These are phyloP conservation scores for Pygoscelis adeliae DNA, from an alignment of 2,113 vertebrate genomes.

Conservation along the genomic window DNA sequence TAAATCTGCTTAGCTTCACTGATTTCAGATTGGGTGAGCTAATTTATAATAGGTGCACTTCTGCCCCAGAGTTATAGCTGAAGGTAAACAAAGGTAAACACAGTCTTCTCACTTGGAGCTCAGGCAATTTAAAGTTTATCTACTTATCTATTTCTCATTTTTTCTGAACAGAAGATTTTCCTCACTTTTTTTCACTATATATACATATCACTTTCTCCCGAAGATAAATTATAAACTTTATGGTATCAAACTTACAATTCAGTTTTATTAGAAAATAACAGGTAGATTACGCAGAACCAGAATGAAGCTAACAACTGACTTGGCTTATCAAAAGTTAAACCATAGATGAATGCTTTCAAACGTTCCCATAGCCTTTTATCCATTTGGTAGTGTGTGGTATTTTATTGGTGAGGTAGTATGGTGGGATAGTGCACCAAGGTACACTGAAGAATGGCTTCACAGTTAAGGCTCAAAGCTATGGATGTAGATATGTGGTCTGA, in stretches of 20 bases:
- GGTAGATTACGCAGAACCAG: background rate
- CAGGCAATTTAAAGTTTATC: background rate
- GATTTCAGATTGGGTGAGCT: background rate
- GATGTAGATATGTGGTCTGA: background rate
- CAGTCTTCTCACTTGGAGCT: background rate
- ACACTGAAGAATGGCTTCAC: background rate
- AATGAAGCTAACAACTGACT: background rate
- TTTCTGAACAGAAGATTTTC: background rate
- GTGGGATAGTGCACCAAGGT: background rate
- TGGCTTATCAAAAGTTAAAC: background rate
- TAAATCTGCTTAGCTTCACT: slow-evolving; percentile 6
- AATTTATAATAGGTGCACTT: background rate
- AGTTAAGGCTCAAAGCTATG: background rate
- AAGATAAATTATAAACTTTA: background rate
- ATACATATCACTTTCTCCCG: background rate
- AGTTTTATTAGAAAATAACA: background rate
- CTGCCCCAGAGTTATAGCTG: background rate
- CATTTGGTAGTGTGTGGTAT: background rate
- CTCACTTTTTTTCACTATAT: background rate
- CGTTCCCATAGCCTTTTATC: background rate
- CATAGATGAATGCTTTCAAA: background rate
- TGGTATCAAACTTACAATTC: background rate
- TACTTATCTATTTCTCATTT: background rate
- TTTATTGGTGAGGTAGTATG: rapidly evolving
- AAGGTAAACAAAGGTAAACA: background rate